Conservation (phyloP, 1,140 invertebrate genomes). For the Drosophila subobscura region DNA sequence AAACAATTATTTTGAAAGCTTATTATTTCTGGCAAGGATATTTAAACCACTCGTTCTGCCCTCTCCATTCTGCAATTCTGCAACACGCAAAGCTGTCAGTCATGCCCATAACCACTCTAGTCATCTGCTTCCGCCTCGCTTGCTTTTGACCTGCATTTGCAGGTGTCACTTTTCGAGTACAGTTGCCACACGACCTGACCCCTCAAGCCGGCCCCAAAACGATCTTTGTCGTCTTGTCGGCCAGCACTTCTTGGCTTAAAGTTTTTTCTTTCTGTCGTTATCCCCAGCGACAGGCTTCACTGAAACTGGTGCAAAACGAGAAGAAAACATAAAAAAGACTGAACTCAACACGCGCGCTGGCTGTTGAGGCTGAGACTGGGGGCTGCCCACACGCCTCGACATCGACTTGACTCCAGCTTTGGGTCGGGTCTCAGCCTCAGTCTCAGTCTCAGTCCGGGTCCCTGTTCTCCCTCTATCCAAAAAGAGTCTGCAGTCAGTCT, state of each 20-base stretch:
- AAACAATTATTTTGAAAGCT: background rate
- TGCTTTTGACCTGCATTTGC: constrained; percentile 41
- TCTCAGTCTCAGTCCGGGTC: background rate
- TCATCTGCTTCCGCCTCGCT: constrained; percentile 29
- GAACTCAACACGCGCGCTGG: constrained; percentile 29
- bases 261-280: constrained; percentile 30
- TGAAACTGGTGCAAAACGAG: constrained; percentile 40
- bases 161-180: constrained; percentile 49
- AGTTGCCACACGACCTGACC: constrained; percentile 47
- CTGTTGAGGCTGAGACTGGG: background rate
- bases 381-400: constrained; percentile 39
- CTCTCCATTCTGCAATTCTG: constrained; percentile 6
- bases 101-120: constrained; percentile 34
- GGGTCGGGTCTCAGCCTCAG: constrained; percentile 20
- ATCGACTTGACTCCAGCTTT: constrained; percentile 38
- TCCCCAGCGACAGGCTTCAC: constrained; percentile 43
- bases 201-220: constrained; percentile 14
- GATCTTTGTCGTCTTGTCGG: constrained; percentile 35
- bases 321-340: constrained; percentile 44
- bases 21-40: constrained; percentile 15
- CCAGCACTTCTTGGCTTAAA: constrained; percentile 25
- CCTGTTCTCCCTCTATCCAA: constrained; percentile 24
- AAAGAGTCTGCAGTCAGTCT: constrained; percentile 29
- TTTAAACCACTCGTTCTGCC: background rate
- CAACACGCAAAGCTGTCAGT: constrained; percentile 35